Percentiles rank a stretch among this genome's conserved stretches.
These are phyloP conservation scores for Cossypha heuglini DNA, from an alignment of 2,797 vertebrate genomes.

Conservation along the genomic window DNA sequence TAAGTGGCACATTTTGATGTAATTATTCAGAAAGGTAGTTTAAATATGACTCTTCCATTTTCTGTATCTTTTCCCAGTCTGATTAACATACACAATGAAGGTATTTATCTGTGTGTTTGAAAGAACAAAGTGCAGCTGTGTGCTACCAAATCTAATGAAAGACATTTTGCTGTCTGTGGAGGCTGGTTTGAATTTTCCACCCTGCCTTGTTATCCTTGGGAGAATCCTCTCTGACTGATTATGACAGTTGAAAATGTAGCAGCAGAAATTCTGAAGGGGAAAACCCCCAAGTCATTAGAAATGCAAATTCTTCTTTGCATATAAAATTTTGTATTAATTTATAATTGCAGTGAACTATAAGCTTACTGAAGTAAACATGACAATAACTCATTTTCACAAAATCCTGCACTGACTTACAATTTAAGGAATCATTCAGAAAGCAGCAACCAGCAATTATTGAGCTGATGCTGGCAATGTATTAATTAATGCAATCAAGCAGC, in stretches of 20 bases:
- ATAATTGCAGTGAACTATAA: constrained; percentile 3
- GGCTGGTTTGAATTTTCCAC: background rate
- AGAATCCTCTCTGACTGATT: background rate
- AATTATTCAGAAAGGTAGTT: background rate
- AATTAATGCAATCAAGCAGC: constrained; percentile 57
- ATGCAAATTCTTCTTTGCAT: background rate
- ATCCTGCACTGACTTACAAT: background rate
- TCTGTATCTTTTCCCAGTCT: background rate
- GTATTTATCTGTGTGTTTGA: background rate
- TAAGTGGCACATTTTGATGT: background rate
- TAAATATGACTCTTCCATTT: background rate
- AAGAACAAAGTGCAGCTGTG: background rate
- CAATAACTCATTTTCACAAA: constrained; percentile 25
- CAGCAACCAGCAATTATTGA: background rate
- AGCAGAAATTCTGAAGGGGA: background rate
- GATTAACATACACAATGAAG: constrained; percentile 4
- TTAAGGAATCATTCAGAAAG: constrained; percentile 28
- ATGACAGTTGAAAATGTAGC: background rate
- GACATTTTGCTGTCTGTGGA: background rate
- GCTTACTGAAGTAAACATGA: background rate
- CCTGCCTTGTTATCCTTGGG: background rate
- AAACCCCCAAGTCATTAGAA: background rate
- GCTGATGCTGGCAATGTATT: constrained; percentile 10
- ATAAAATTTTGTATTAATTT: background rate
- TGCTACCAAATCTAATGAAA: background rate